Evolutionary conservation across 2,797 vertebrate genomes (phyloP).

Genomic region (Hirundo rustica): DNA sequence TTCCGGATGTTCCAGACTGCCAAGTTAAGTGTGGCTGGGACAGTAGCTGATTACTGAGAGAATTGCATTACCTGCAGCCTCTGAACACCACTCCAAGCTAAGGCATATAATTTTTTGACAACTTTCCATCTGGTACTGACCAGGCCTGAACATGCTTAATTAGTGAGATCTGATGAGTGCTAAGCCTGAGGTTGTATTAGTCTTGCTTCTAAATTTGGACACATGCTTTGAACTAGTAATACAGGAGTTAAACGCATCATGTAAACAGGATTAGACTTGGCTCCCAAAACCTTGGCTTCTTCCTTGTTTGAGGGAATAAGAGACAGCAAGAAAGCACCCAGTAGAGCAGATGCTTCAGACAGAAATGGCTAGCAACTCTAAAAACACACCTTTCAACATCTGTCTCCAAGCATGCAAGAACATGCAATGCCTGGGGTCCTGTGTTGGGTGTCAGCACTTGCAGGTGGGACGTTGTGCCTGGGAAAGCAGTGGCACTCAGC

Average conservation of each 20-base stretch:
- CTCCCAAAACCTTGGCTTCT: neutral
- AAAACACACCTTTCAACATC: neutral
- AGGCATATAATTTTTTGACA: neutral
- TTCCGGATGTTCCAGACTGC: fast-evolving
- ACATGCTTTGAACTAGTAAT: conserved; percentile 48
- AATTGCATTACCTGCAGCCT: neutral
- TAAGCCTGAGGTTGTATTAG: conserved; percentile 41
- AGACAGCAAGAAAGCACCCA: neutral
- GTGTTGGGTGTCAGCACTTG: fast-evolving
- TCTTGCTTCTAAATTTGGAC: conserved; percentile 51
- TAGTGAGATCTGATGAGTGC: conserved; percentile 38
- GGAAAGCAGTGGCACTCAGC: neutral
- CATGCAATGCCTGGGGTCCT: neutral
- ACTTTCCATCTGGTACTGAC: conserved; percentile 32
- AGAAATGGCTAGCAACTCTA: neutral
- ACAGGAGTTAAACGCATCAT: conserved; percentile 46
- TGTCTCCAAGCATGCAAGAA: neutral
- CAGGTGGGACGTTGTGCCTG: neutral
- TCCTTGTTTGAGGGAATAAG: neutral
- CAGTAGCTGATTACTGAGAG: neutral
- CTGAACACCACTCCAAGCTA: neutral
- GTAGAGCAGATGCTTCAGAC: neutral
- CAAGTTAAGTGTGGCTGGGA: neutral
- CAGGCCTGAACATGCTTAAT: conserved; percentile 54
- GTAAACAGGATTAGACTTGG: conserved; percentile 58